phyloP scores from a whole-genome alignment of 1,140 invertebrate genomes.

The Drosophila ohnishii region DNA sequence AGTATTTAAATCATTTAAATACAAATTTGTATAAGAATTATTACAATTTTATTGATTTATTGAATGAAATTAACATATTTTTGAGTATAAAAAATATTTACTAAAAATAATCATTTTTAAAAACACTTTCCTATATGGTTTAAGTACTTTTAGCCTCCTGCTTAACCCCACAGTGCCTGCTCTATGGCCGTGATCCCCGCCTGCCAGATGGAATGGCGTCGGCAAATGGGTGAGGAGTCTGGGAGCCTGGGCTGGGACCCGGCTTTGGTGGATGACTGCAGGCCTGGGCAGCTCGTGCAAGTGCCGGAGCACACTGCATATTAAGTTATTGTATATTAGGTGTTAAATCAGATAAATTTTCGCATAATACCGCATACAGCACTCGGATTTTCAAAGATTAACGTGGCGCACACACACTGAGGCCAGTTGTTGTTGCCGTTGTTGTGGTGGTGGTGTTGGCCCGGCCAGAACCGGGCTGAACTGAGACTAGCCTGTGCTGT shows the following conservation, averaged over 20 bases:
- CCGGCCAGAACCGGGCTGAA: constrained; percentile 33
- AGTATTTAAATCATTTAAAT: no score
- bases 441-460: constrained; percentile 25
- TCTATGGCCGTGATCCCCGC: constrained; percentile 34
- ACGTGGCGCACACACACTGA: constrained; percentile 65
- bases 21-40: background rate
- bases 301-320: constrained; percentile 81
- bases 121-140: background rate
- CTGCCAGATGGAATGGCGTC: constrained; percentile 13
- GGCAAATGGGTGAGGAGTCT: background rate
- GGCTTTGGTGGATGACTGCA: constrained; percentile 69
- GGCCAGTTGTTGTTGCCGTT: constrained; percentile 41
- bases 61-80: fast-evolving
- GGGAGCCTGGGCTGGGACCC: constrained; percentile 9
- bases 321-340: constrained; percentile 84
- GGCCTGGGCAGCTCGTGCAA: constrained; percentile 61
- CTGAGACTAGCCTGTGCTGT: constrained; percentile 28
- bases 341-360: constrained; percentile 84
- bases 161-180: constrained; percentile 23
- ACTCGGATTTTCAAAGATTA: constrained; percentile 84
- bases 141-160: background rate
- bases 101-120: no score
- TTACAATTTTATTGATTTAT: background rate
- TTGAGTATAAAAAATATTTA: background rate
- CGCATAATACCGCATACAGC: constrained; percentile 84